Percentiles rank a stretch among this genome's conserved stretches.
phyloP scores from a whole-genome alignment of 2,888 invertebrate genomes.

The Zonitis immaculata region DNA sequence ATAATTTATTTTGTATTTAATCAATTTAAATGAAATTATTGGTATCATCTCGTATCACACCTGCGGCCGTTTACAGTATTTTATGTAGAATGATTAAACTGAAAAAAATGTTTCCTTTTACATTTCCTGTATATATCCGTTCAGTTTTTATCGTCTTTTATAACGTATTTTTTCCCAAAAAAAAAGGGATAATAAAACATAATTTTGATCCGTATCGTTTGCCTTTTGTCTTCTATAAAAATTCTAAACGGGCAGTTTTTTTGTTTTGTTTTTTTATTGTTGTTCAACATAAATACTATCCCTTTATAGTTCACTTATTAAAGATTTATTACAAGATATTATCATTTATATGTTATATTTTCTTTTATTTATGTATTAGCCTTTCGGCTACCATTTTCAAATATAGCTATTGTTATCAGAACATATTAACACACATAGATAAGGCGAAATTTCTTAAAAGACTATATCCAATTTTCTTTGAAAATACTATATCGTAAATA shows the following conservation, averaged over 20 bases:
- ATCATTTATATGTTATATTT: constrained; percentile 28
- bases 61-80: no score
- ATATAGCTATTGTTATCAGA: not conserved
- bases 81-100: constrained; percentile 16
- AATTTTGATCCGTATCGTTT: constrained; percentile 34
- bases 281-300: constrained; percentile 10
- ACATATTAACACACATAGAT: not conserved
- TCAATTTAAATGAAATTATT: no score
- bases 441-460: not conserved
- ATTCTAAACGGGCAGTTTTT: constrained; percentile 32
- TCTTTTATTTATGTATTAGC: constrained; percentile 5
- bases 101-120: constrained; percentile 15
- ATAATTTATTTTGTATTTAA: no score
- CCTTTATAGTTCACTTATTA: constrained; percentile 23
- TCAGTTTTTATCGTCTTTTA: constrained; percentile 30
- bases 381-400: not conserved
- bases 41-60: no score
- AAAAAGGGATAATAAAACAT: no score
- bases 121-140: constrained; percentile 27
- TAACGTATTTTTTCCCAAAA: constrained; percentile 29
- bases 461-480: no score
- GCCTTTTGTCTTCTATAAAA: constrained; percentile 31
- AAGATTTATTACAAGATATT: constrained; percentile 33
- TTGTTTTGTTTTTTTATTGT: no score
- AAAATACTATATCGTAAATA: no score